Evolutionary conservation across 2,113 vertebrate genomes (phyloP).

Genomic region (Lophochroa leadbeateri): DNA sequence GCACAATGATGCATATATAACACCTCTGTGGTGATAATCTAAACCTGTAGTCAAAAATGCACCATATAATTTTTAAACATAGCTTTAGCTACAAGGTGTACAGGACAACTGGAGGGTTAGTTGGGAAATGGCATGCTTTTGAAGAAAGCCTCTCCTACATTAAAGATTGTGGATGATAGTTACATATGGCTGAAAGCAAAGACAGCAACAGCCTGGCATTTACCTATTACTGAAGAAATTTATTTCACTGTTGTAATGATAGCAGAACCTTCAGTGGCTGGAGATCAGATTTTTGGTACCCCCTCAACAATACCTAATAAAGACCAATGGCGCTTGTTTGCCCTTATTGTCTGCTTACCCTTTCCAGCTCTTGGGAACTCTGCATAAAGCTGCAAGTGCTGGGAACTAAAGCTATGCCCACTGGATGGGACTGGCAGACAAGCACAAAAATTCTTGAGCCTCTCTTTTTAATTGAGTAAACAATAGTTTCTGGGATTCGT

Average conservation of each 20-base stretch:
- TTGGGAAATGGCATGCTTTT: not conserved
- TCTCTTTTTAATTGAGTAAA: not conserved
- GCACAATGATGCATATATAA: not conserved
- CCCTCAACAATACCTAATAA: not conserved
- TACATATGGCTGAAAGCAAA: not conserved
- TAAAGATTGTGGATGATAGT: not conserved
- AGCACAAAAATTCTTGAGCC: not conserved
- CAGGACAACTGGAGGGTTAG: not conserved
- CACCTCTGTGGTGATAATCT: not conserved
- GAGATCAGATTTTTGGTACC: not conserved
- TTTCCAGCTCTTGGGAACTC: not conserved
- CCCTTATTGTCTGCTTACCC: not conserved
- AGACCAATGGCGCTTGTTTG: not conserved
- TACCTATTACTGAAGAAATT: not conserved
- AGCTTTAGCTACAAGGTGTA: not conserved
- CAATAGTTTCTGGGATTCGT: not conserved
- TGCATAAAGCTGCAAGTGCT: not conserved
- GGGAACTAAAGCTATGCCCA: not conserved
- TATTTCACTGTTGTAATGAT: not conserved
- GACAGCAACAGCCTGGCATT: not conserved
- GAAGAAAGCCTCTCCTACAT: not conserved
- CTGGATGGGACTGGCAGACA: not conserved
- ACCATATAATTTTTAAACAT: not conserved
- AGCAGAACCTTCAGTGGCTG: not conserved
- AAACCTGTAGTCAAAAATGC: not conserved